phyloP scores from a whole-genome alignment of 2,113 vertebrate genomes.

The Nothocercus nigrocapillus region DNA sequence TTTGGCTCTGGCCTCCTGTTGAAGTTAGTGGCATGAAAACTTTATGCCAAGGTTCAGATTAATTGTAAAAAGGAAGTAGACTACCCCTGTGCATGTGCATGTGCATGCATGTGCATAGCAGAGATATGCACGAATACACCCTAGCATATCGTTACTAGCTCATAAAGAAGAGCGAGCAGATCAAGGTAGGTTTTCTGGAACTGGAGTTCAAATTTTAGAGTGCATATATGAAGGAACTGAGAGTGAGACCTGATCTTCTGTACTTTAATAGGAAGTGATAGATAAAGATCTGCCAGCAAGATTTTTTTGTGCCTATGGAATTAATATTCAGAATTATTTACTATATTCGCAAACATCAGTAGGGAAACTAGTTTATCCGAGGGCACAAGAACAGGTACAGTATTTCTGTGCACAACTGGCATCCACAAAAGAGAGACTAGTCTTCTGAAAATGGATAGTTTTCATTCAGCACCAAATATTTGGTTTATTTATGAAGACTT shows the following conservation, averaged over 20 bases:
- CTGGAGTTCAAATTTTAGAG: not conserved
- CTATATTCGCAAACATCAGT: not conserved
- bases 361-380: not conserved
- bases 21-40: not conserved
- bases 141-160: not conserved
- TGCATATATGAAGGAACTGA: not conserved
- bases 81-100: not conserved
- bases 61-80: not conserved
- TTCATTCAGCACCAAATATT: not conserved
- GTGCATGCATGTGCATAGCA: fast-evolving
- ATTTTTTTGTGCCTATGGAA: not conserved
- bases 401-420: not conserved
- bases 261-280: not conserved
- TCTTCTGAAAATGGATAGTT: not conserved
- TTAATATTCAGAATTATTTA: not conserved
- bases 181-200: not conserved
- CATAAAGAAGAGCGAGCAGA: not conserved
- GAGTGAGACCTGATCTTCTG: not conserved
- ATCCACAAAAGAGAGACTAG: not conserved
- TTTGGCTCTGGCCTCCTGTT: not conserved
- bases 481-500: not conserved
- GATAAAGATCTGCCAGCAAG: not conserved
- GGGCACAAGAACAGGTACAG: not conserved
- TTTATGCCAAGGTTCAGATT: not conserved
- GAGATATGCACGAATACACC: not conserved